These are phyloP conservation scores for Megamerina dolium DNA, from an alignment of 2,888 invertebrate species.

Conservation along the genomic window DNA sequence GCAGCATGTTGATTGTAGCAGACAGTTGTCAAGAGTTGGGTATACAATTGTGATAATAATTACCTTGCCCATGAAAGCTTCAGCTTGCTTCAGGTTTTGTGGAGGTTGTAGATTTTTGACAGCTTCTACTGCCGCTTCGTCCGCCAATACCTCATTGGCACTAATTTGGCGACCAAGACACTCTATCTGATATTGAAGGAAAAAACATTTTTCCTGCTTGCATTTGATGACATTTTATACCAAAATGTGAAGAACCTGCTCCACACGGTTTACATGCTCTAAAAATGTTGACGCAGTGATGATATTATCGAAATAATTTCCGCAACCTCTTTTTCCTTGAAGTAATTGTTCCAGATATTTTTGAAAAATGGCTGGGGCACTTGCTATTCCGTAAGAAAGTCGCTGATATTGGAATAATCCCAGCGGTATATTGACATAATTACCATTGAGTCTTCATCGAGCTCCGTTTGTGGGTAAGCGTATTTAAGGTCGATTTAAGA, in stretches of 20 bases:
- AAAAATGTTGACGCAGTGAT: not conserved
- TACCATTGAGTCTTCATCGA: not conserved
- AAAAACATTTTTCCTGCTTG: not conserved
- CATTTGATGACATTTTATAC: not conserved
- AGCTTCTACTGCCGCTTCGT: not conserved
- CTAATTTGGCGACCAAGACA: not conserved
- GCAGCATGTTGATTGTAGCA: constrained; percentile 26
- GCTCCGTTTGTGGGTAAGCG: not conserved
- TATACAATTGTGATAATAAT: constrained; percentile 29
- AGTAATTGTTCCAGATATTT: not conserved
- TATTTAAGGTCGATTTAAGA: not conserved
- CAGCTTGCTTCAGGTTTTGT: constrained; percentile 11
- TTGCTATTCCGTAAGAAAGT: not conserved
- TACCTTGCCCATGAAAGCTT: constrained; percentile 33
- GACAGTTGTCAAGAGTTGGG: constrained; percentile 20
- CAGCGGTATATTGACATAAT: not conserved
- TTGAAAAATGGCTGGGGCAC: not conserved
- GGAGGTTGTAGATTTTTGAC: not conserved
- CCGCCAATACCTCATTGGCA: not conserved
- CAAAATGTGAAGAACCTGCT: not conserved
- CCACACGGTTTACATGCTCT: too few relatives aligned
- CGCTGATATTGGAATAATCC: not conserved
- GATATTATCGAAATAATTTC: not conserved
- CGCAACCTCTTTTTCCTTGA: not conserved
- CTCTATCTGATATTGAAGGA: not conserved